Base-by-base conservation (phyloP, 2,888 invertebrate genomes). In the Ophion obscuratus region DNA sequence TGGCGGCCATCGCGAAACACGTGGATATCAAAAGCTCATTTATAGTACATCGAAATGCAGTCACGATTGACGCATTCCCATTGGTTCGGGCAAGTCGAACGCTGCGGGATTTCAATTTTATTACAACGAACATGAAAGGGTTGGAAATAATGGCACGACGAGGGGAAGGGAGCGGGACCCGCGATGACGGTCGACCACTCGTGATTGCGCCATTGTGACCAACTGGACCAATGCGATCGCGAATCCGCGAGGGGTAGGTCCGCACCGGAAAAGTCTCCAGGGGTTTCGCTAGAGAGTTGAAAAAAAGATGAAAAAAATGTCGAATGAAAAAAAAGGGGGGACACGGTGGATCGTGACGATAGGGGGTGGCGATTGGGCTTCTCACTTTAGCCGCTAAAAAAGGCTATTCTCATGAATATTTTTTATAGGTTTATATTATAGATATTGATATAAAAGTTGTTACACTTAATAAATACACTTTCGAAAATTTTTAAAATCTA, bases 171-270 rank as follows among this genome's bases (percentile, higher is more conserved):
- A 31, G 36, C 24, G 5, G 1, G 61, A 20, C 11, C 2, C n/a
- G 0, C 2, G 44, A 70, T 24, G 27, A 27, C 53, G 20, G 14
- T 6, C 9, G 64, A 67, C 44, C 44, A 44, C 53, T 62, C 83
- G 76, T 64, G 57, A 81, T 57, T 81, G 78, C 71, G 66, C 67
- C 83, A 85, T 85, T 88, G 88, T 87, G 53, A 20, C 20, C 61
- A 76, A 73, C 71, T 84, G 83, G 85, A 88, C 88, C 88, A 88
- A 88, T 88, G 10, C 44, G 82, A 74, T 83, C 47, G 73, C 77
- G 77, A 47, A 68, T 80, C 82, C 78, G 64, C 75, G 40, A 62
- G 85, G 82, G 79, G 59, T 68, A 24, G 67, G 67, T 67, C 80
- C 77, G 57, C 81, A 27, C 62, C 62, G 11, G 81, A 84, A 81